Evolutionary conservation across 1,140 invertebrate genomes (phyloP), one percentile per base, ranked within the genome.

Genomic region (Ceratina calcarata): DNA sequence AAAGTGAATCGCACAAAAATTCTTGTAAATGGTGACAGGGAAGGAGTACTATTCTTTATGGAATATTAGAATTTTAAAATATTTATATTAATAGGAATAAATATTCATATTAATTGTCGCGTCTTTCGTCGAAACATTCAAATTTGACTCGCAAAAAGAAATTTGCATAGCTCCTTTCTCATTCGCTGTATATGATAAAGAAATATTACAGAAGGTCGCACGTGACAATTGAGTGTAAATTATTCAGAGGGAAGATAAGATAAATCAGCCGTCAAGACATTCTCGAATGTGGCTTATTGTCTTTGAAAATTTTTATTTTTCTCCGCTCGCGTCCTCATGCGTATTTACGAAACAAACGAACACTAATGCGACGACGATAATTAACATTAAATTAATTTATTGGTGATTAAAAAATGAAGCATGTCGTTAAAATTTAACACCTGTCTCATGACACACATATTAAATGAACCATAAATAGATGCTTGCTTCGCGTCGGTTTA

Each of bases 171-270:
- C 22, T 7, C 15, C 37, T 51, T 18, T 12, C 55, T 51, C n/a
- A 16, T 22, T 3, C 22, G 18, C 7, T 4, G 15, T 15, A 1
- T 3, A 49, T 4, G 37, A 65, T 16, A 68, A 60, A 18, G 6
- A 65, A n/a, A 49, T 49, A 45, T 10, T 45, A 51, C 15, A 66
- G 58, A 45, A 75, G 64, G 62, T n/a, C 37, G 18, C 58, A 51
- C 12, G n/a, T 71, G 20, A 62, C 27, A 10, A 70, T 7, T 13
- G 22, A 53, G 24, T 27, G 27, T 62, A 78, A 77, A 78, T 70
- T 55, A 78, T 62, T 78, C 15, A 37, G 6, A 10, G n/a, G n/a
- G 12, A 18, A 18, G 74, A 77, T 77, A 78, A 78, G 75, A 71
- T 70, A 71, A 77, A 69, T 37, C 13, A n/a, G 1, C 18, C 10